These are phyloP conservation scores for Gymnoscelis rufifasciata DNA, from an alignment of 2,888 invertebrate genomes.

Conservation along the genomic window DNA sequence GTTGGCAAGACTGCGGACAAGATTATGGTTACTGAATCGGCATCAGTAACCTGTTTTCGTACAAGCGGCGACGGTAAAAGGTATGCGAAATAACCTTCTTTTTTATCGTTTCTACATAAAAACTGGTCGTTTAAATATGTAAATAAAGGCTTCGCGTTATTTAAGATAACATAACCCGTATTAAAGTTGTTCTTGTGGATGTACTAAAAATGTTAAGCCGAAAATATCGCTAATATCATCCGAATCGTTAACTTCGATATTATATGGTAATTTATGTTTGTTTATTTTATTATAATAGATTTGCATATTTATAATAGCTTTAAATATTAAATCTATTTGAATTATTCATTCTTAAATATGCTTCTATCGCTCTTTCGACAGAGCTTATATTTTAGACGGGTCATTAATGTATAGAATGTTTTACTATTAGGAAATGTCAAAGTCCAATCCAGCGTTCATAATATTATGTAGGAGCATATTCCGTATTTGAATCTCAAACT, in stretches of 20 bases:
- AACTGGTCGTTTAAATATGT: conserved; percentile 26
- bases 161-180: conserved; percentile 20
- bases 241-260: conserved; percentile 9
- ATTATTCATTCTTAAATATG: too few relatives aligned
- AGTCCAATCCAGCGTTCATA: too few relatives aligned
- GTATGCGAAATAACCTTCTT: conserved; percentile 52
- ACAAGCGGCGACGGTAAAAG: conserved; percentile 42
- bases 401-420: too few relatives aligned
- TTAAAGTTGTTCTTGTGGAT: conserved; percentile 23
- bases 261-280: neutral
- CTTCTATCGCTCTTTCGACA: too few relatives aligned
- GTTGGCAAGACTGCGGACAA: conserved; percentile 39
- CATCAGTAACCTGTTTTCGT: conserved; percentile 50
- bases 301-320: too few relatives aligned
- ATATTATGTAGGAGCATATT: too few relatives aligned
- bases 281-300: neutral
- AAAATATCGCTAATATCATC: conserved; percentile 24
- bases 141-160: conserved; percentile 24
- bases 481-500: too few relatives aligned
- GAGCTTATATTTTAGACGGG: too few relatives aligned
- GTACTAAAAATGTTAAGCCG: conserved; percentile 5
- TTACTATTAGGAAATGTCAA: too few relatives aligned
- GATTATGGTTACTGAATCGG: conserved; percentile 45
- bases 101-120: conserved; percentile 37
- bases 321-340: too few relatives aligned